Percentiles rank a stretch among this genome's conserved stretches.
Evolutionary conservation across 2,113 vertebrate species (phyloP).

Genomic region (Hydropotes inermis): DNA sequence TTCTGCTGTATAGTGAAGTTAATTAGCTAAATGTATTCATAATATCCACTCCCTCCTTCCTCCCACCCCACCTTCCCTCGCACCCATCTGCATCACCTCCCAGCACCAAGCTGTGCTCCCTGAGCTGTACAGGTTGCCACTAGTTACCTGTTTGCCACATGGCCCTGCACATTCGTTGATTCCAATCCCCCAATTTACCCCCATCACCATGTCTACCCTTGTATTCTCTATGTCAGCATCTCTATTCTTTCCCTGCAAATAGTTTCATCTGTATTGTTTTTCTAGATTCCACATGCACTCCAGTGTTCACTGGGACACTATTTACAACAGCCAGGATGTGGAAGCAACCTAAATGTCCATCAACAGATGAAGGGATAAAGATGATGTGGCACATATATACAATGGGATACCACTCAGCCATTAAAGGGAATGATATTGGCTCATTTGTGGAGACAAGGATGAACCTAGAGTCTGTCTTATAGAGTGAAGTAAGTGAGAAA

Average conservation of each 20-base stretch:
- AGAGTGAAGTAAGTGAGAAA: neutral
- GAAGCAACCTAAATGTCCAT: neutral
- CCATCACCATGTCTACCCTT: neutral
- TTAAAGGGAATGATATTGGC: neutral
- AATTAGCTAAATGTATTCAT: neutral
- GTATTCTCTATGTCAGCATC: neutral
- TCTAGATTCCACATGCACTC: neutral
- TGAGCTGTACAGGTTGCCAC: neutral
- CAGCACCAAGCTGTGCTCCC: fast-evolving
- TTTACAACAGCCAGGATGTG: neutral
- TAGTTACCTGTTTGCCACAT: neutral
- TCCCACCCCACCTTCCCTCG: neutral
- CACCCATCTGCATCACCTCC: neutral
- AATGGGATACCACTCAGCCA: neutral
- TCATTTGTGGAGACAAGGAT: neutral
- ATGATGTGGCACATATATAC: neutral
- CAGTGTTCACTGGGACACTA: neutral
- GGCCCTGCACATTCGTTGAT: fast-evolving
- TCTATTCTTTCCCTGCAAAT: neutral
- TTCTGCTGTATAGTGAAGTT: neutral
- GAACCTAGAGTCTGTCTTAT: neutral
- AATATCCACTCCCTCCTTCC: fast-evolving
- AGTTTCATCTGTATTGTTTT: neutral
- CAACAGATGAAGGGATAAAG: neutral
- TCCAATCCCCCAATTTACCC: neutral